Evolutionary conservation across 2,888 invertebrate species (phyloP).

Genomic region (Cacoxenus indagator): DNA sequence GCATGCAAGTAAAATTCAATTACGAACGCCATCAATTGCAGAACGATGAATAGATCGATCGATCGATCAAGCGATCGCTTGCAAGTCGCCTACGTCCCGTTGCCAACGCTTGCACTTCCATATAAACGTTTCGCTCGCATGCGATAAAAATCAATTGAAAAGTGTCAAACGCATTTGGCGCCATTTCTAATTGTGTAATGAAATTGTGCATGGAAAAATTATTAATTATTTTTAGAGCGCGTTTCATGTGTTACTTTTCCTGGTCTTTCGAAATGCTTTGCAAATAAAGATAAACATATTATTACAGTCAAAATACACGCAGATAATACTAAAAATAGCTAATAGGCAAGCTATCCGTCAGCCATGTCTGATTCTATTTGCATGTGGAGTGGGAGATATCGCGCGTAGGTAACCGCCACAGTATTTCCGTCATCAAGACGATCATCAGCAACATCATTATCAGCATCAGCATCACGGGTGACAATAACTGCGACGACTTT

Average conservation of each 20-base stretch:
- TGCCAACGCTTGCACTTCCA: background rate
- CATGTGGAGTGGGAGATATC: background rate
- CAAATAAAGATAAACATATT: constrained; percentile 9
- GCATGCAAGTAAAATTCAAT: constrained; percentile 21
- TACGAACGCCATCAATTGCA: constrained; percentile 6
- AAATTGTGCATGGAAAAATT: background rate
- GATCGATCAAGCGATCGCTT: background rate
- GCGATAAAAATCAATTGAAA: constrained; percentile 38
- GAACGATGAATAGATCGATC: background rate
- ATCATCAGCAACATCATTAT: background rate
- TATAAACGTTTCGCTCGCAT: constrained; percentile 8
- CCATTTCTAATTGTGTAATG: constrained; percentile 34
- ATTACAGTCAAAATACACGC: background rate
- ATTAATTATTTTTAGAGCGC: background rate
- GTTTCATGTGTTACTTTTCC: background rate
- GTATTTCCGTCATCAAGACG: background rate
- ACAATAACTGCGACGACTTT: too few species aligned
- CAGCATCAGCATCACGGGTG: background rate
- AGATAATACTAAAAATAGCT: background rate
- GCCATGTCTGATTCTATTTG: background rate
- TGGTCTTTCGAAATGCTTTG: background rate
- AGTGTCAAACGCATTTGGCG: constrained; percentile 41
- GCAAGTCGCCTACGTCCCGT: background rate
- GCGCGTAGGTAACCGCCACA: background rate
- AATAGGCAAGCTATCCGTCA: constrained; percentile 1